phyloP scores from a whole-genome alignment of 2,888 invertebrate species.

The Microplitis deprimator region DNA sequence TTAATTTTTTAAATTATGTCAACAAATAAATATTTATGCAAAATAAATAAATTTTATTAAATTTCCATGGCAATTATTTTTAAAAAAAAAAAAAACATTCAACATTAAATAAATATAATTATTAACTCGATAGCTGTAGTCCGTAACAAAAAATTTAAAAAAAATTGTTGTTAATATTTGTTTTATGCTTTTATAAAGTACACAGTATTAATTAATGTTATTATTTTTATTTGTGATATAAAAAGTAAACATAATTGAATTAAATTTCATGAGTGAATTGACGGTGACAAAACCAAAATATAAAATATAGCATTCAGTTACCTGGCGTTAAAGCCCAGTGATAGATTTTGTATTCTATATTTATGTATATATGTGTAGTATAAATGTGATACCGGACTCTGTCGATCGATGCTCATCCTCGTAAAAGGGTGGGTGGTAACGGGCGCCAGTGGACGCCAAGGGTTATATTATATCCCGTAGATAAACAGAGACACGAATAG shows the following conservation, averaged over 20 bases:
- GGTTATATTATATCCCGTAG: slow-evolving; percentile 12
- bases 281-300: neutral
- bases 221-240: neutral
- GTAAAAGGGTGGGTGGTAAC: slow-evolving; percentile 66
- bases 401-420: slow-evolving; percentile 69
- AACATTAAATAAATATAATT: too few relatives aligned
- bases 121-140: too few relatives aligned
- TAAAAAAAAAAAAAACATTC: too few relatives aligned
- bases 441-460: slow-evolving; percentile 53
- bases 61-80: too few relatives aligned
- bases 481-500: slow-evolving; percentile 21
- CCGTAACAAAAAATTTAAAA: neutral
- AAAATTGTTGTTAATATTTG: neutral
- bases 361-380: neutral
- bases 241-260: neutral
- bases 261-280: slow-evolving; percentile 7
- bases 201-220: neutral
- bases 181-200: neutral
- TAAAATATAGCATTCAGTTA: neutral
- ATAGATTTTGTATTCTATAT: slow-evolving; percentile 5
- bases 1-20: too few relatives aligned
- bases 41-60: too few relatives aligned
- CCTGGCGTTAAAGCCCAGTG: slow-evolving; percentile 32
- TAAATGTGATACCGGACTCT: slow-evolving; percentile 45
- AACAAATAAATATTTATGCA: too few relatives aligned